Conservation (phyloP, 23 tunicate species). For the Oikopleura albicans region DNA sequence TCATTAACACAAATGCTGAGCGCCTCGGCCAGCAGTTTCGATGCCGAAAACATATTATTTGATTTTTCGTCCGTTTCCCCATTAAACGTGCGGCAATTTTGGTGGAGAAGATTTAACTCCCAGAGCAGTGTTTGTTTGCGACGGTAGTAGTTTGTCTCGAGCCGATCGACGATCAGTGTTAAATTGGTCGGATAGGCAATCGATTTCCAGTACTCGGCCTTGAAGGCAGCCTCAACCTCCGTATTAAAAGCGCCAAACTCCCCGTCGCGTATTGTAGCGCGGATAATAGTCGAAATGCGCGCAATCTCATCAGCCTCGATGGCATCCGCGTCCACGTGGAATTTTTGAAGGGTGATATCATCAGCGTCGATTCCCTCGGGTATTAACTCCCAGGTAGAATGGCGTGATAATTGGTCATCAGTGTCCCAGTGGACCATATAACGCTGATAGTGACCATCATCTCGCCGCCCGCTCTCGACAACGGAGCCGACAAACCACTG, state of each 20-base stretch:
- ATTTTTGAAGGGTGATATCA: background rate
- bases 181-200: conserved; percentile 4
- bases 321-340: background rate
- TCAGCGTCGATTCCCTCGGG: background rate
- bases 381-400: background rate
- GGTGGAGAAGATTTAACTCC: background rate
- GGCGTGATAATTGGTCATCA: background rate
- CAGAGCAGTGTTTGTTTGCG: background rate
- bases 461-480: background rate
- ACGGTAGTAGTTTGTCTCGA: conserved; percentile 1
- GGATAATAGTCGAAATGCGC: background rate
- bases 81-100: background rate
- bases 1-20: no score
- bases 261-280: background rate
- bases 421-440: background rate
- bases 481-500: background rate
- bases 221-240: background rate
- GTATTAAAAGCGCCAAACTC: background rate
- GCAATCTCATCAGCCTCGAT: background rate
- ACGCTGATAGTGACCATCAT: background rate
- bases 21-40: background rate
- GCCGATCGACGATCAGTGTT: background rate
- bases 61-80: background rate
- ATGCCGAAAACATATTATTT: background rate
- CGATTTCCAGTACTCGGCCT: background rate